Conservation (phyloP, 2,797 vertebrate genomes). For the Crocidura indochinensis region DNA sequence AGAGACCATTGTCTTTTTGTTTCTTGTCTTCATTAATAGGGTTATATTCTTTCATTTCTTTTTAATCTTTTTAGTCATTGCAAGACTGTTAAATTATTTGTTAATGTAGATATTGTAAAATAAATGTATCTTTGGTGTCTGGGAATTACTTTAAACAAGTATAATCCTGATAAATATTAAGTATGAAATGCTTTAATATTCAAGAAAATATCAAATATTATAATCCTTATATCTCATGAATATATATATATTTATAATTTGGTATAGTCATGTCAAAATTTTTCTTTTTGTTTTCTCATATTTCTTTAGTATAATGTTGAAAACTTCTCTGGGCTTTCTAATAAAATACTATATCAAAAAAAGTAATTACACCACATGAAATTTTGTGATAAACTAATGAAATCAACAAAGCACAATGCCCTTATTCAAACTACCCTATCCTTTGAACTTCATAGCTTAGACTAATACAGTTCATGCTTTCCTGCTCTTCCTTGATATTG, state of each 20-base stretch:
- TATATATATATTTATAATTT: too few species aligned
- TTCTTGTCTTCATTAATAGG: not conserved
- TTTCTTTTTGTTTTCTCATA: not conserved
- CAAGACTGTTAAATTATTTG: conserved; percentile 35
- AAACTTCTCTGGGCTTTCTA: not conserved
- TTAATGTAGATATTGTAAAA: conserved; percentile 1
- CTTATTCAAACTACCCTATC: not conserved
- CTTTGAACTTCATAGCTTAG: not conserved
- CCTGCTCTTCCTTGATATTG: not conserved
- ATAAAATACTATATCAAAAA: conserved; percentile 1
- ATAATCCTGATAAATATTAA: conserved; percentile 46
- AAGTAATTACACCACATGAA: not conserved
- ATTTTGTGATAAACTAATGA: not conserved
- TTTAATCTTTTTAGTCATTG: not conserved
- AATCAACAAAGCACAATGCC: not conserved
- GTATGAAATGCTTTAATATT: not conserved
- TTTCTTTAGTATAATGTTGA: conserved; percentile 39
- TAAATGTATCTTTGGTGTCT: not conserved
- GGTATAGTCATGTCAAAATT: not conserved
- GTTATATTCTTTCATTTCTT: not conserved
- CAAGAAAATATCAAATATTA: not conserved
- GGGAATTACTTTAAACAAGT: conserved; percentile 14
- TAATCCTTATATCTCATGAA: too few species aligned
- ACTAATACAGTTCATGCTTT: not conserved
- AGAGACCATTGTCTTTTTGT: not conserved